Evolutionary conservation across 2,797 vertebrate species (phyloP).

Genomic region (Hipposideros larvatus): DNA sequence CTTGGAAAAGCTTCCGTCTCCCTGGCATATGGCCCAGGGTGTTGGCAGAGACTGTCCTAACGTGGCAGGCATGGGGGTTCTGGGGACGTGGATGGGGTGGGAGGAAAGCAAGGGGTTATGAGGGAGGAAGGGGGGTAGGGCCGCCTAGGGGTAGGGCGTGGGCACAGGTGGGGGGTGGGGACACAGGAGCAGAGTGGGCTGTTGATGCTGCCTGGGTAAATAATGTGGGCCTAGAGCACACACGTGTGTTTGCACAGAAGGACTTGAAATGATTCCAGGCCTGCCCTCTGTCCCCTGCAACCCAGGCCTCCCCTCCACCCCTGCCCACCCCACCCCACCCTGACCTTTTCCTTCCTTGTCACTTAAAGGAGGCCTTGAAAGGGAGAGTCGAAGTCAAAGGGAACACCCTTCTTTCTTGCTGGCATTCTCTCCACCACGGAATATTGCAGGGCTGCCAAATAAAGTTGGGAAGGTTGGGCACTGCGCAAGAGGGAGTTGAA

Average conservation of each 20-base stretch:
- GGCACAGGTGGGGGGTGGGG: constrained; percentile 36
- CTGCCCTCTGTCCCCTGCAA: constrained; percentile 68
- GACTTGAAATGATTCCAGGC: constrained; percentile 72
- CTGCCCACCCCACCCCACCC: constrained; percentile 53
- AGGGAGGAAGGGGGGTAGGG: not conserved
- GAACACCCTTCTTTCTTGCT: constrained; percentile 15
- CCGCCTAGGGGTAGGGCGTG: constrained; percentile 25
- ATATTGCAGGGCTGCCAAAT: not conserved
- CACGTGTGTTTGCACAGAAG: constrained; percentile 80
- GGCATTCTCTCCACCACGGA: not conserved
- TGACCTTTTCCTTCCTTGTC: constrained; percentile 77
- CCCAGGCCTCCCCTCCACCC: not conserved
- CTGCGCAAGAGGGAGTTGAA: not conserved
- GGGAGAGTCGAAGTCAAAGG: constrained; percentile 35
- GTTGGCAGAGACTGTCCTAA: constrained; percentile 77
- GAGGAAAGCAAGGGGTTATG: not conserved
- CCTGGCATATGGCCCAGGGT: constrained; percentile 68
- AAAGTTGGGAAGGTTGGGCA: not conserved
- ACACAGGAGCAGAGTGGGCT: constrained; percentile 39
- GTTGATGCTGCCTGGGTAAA: constrained; percentile 74
- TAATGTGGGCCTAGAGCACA: constrained; percentile 56
- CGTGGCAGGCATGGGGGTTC: constrained; percentile 70
- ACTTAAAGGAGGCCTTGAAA: constrained; percentile 73
- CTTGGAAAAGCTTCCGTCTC: constrained; percentile 30
- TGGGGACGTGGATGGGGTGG: constrained; percentile 58